phyloP scores from a whole-genome alignment of 2,797 vertebrate species.

The Thripadectes ignobilis region DNA sequence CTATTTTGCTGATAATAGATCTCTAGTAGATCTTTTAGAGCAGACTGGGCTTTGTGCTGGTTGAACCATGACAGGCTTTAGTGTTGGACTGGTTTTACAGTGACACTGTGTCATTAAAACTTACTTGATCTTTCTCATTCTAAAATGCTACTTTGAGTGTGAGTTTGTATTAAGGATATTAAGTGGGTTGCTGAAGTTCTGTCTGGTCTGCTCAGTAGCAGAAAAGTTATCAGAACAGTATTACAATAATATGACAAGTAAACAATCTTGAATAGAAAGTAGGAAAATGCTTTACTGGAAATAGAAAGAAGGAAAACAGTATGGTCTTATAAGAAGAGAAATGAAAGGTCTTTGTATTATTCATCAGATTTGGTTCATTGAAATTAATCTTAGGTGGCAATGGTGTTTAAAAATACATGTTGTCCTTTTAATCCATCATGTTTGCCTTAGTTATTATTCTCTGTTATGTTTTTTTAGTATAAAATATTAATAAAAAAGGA shows the following conservation, averaged over 20 bases:
- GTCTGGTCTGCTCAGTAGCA: neutral
- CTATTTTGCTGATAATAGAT: neutral
- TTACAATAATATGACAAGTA: neutral
- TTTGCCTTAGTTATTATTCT: neutral
- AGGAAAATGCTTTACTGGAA: neutral
- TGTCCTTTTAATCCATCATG: neutral
- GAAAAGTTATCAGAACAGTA: neutral
- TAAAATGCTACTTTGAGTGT: neutral
- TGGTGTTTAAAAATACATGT: slow-evolving; percentile 40
- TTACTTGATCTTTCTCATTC: neutral
- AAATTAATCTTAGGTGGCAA: slow-evolving; percentile 12
- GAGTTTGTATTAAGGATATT: neutral
- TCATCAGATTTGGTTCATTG: neutral
- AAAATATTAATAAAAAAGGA: neutral
- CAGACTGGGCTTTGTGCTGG: neutral
- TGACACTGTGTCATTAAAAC: neutral
- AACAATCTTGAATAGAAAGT: neutral
- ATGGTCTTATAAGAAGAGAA: neutral
- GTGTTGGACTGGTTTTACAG: neutral
- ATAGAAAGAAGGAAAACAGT: neutral
- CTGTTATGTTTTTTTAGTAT: neutral
- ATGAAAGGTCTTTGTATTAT: neutral
- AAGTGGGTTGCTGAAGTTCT: neutral
- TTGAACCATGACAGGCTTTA: neutral
- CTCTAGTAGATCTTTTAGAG: neutral